Conservation (phyloP, 2,888 invertebrate genomes). For the Lasioglossum calceatum region DNA sequence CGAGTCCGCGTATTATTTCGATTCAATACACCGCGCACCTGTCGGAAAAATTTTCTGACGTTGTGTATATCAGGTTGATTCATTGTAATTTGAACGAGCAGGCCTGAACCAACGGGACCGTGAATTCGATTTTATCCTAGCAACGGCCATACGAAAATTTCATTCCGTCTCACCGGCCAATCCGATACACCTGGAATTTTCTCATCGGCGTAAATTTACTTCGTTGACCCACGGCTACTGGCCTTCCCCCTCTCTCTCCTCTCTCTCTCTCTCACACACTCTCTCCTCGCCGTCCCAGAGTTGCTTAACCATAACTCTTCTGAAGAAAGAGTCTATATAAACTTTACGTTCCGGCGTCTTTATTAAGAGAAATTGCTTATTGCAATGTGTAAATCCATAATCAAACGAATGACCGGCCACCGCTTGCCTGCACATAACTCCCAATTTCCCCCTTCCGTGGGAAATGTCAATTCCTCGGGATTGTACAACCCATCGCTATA, state of each 20-base stretch:
- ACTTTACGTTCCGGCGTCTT: slow-evolving; percentile 48
- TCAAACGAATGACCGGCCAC: slow-evolving; percentile 3
- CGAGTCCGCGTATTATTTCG: slow-evolving; percentile 33
- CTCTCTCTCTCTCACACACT: not conserved
- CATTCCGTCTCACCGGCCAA: slow-evolving; percentile 59
- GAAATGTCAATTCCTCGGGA: slow-evolving; percentile 24
- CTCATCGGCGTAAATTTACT: slow-evolving; percentile 73
- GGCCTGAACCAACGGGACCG: slow-evolving; percentile 40
- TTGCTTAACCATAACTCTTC: slow-evolving; percentile 62
- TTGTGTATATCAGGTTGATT: slow-evolving; percentile 50
- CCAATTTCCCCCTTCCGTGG: not conserved
- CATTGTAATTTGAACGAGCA: slow-evolving; percentile 44
- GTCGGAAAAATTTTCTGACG: slow-evolving; percentile 37
- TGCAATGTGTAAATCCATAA: slow-evolving; percentile 46
- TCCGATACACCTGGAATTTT: slow-evolving; percentile 68
- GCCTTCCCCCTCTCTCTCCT: slow-evolving; percentile 10
- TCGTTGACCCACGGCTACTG: slow-evolving; percentile 53
- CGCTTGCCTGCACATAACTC: slow-evolving; percentile 15
- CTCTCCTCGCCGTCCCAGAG: slow-evolving; percentile 14
- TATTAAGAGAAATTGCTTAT: slow-evolving; percentile 61
- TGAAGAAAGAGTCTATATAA: slow-evolving; percentile 52
- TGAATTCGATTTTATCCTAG: slow-evolving; percentile 54
- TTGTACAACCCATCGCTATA: slow-evolving; percentile 9
- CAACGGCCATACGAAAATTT: slow-evolving; percentile 64
- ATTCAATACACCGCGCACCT: slow-evolving; percentile 31